These are phyloP conservation scores for Drosophila varians DNA, from an alignment of 1,140 invertebrate species.

Conservation along the genomic window DNA sequence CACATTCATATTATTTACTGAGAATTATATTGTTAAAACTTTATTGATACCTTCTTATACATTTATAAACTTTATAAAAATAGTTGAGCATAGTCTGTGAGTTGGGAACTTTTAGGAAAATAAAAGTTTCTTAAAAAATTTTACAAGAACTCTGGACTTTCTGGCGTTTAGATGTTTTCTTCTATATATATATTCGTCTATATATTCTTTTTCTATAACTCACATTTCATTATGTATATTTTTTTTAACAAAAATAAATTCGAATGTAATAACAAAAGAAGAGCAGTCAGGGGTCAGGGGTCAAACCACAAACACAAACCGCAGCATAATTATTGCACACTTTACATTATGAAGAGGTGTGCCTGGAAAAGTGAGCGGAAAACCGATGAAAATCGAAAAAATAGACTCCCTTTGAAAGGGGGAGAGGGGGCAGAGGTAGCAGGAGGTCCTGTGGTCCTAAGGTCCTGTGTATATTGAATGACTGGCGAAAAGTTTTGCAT, in stretches of 20 bases:
- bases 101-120: no score
- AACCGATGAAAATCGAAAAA: neutral
- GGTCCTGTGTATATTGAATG: conserved; percentile 57
- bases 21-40: no score
- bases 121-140: no score
- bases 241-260: neutral
- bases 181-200: neutral
- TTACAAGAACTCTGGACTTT: no score
- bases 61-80: no score
- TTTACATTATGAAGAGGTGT: conserved; percentile 45
- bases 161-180: no score
- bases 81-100: no score
- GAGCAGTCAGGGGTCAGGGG: neutral
- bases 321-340: conserved; percentile 68
- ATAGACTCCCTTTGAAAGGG: no score
- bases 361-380: conserved; percentile 1
- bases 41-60: no score
- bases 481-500: conserved; percentile 53
- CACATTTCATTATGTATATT: no score
- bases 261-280: neutral
- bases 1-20: conserved; percentile 9
- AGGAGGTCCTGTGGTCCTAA: neutral
- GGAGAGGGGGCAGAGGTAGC: neutral
- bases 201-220: no score
- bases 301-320: conserved; percentile 36